Evolutionary conservation across 2,797 vertebrate genomes (phyloP).

Genomic region (Pteronotus mesoamericanus): DNA sequence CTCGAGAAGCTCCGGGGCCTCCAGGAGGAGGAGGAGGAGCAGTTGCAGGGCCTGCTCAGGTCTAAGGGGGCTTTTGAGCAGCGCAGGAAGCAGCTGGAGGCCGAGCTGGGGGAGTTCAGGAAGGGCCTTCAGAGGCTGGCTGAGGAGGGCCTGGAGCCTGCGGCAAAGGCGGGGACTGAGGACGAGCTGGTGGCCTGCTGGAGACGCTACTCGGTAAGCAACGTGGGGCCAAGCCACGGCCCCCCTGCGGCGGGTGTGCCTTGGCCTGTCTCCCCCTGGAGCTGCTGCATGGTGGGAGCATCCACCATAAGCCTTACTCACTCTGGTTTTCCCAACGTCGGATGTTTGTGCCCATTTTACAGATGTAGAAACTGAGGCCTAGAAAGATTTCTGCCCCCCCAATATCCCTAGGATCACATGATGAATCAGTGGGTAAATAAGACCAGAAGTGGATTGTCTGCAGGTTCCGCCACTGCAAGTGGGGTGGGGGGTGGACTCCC

Average conservation of each 20-base stretch:
- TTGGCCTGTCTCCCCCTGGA: accelerated
- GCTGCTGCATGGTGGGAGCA: background rate
- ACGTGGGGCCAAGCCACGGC: accelerated
- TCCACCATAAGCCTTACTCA: accelerated
- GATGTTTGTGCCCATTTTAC: background rate
- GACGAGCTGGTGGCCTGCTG: conserved; percentile 88
- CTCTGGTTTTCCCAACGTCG: too few relatives aligned
- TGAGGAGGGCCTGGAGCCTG: conserved; percentile 79
- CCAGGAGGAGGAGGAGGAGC: conserved; percentile 81
- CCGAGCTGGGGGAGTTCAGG: conserved; percentile 82
- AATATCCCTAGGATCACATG: background rate
- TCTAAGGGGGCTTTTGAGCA: conserved; percentile 83
- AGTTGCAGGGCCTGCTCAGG: conserved; percentile 81
- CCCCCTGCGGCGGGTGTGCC: accelerated
- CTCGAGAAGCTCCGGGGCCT: conserved; percentile 86
- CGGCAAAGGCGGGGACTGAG: conserved; percentile 76
- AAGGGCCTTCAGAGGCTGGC: conserved; percentile 82
- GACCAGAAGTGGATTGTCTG: background rate
- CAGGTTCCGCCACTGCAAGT: too few relatives aligned
- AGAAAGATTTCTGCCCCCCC: background rate
- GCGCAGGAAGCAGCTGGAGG: conserved; percentile 82
- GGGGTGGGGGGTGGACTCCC: background rate
- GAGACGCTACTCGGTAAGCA: conserved; percentile 88
- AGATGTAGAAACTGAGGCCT: background rate
- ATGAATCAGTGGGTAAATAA: background rate